Base-by-base conservation (phyloP, 2,113 vertebrate species). In the Seriola aureovittata region DNA sequence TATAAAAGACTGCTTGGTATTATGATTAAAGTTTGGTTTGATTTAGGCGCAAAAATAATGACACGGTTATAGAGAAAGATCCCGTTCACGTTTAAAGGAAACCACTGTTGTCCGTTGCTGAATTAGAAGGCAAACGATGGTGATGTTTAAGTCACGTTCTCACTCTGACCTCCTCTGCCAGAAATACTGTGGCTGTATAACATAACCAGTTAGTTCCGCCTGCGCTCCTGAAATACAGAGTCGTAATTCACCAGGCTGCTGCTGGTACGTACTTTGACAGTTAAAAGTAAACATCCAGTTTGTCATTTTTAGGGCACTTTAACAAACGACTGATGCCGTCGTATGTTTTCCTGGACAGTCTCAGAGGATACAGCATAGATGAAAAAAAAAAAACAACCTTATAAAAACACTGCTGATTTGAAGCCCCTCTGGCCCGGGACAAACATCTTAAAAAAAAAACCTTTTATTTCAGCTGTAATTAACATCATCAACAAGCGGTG, bases 211-310 rank as follows among this genome's bases (percentile, higher is more conserved):
- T 57, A 50, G 29, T 71, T 71, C 29, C 2, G 5, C 48, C 65
- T 75, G n/a, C 58, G 50, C n/a, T 76, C 59, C 64, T 38, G 19
- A 71, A 60, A 62, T 75, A 34, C 66, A 57, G 10, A 34, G 21
- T 32, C 64, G 36, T 76, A 34, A 65, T 50, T 71, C n/a, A 58
- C 32, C 13, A 40, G 1, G 17, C 25, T 7, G 23, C 25, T 7
- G 23, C 19, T 23, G n/a, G 4, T 66, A 4, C 6, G 34, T 36
- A 40, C 5, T 52, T 12, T 66, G 70, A n/a, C 52, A 36, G 46
- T 70, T 64, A 38, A 55, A 75, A 62, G 12, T 38, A 66, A 50
- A 60, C 25, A 57, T 17, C 21, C 8, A 25, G 42, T 7, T 4
- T 23, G 13, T 42, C n/a, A 62, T 10, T 44, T 50, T 40, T 6